Base-by-base conservation (phyloP, 1,140 invertebrate genomes). In the Cardiocondyla obscurior region DNA sequence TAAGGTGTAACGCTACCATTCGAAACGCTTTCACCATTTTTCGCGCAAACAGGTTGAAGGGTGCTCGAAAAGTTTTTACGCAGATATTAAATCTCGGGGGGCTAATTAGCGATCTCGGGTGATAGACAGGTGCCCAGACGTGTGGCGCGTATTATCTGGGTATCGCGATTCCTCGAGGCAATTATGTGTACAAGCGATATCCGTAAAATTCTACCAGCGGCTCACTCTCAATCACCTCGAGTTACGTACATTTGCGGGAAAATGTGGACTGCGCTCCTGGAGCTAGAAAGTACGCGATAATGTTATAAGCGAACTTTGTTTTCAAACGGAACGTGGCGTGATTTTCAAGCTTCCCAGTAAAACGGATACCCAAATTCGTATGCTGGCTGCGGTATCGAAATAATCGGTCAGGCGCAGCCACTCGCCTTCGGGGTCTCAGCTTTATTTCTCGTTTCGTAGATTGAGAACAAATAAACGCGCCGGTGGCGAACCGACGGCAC, bases 361-460 rank as follows among this genome's bases (percentile, higher is more conserved):
- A 46, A 42, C n/a, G 10, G 19, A 46, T 12, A n/a, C 0, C 22
- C 12, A 67, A 28, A 30, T 25, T 8, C 46, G 46, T 22, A 16
- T 33, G 33, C 46, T 30, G 64, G 53, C 65, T 22, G 10, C 65
- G 44, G 25, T 42, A 30, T 60, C 69, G 69, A 58, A 42, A 76
- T 65, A 77, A 65, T 77, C 74, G 25, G 19, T 19, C 33, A 46
- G 44, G 19, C 51, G 33, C 58, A n/a, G 74, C 25, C 44, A 62
- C 51, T 64, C 73, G 73, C 30, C 58, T 51, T 65, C 19, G 58
- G 22, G 44, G 30, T 36, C 33, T 16, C 42, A 39, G 30, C 33
- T 77, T 67, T 53, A 67, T 67, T 77, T 77, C 74, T 77, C 74
- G 60, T 39, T 77, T 77, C 74, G 60, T 12, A 79, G 49, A 53